Conservation (phyloP, 2,113 vertebrate genomes). For the Chaetodon trifascialis region DNA sequence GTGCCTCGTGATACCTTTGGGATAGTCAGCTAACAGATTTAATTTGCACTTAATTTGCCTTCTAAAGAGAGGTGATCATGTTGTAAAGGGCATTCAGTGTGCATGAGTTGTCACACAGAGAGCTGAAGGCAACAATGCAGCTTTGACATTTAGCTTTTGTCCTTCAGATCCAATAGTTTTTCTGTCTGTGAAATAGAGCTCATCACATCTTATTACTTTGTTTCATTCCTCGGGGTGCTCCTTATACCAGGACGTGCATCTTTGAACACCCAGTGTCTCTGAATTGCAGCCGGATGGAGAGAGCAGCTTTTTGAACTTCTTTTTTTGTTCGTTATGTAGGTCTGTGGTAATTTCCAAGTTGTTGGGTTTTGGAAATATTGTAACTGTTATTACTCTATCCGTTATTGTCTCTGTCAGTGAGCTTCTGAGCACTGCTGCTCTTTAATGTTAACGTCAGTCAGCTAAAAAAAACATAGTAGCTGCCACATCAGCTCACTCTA, state of each 20-base stretch:
- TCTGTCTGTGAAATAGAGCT: slow-evolving; percentile 20
- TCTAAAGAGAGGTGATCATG: slow-evolving; percentile 12
- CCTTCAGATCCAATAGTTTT: slow-evolving; percentile 42
- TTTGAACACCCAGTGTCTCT: not conserved
- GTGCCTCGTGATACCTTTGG: slow-evolving; percentile 20
- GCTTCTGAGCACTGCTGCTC: not conserved
- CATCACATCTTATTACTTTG: slow-evolving; percentile 17
- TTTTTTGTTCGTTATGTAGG: not conserved
- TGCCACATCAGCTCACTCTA: not conserved
- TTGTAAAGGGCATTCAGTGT: slow-evolving; percentile 46
- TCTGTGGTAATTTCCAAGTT: not conserved
- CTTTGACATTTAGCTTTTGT: slow-evolving; percentile 41
- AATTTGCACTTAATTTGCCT: slow-evolving; percentile 25
- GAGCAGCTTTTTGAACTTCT: not conserved
- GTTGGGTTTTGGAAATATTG: not conserved
- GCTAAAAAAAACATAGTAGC: not conserved
- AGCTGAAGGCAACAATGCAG: slow-evolving; percentile 22
- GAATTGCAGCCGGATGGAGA: not conserved
- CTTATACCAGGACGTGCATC: not conserved
- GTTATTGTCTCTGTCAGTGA: not conserved
- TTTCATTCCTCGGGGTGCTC: slow-evolving; percentile 15
- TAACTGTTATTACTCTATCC: not conserved
- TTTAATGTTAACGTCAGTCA: not conserved
- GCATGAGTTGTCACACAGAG: slow-evolving; percentile 30
- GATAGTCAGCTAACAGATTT: slow-evolving; percentile 11